A percentile compares a stretch with the other conserved stretches of the same genome.
These are phyloP conservation scores for Bubo blakistoni DNA, from an alignment of 2,113 vertebrate genomes.

Conservation along the genomic window DNA sequence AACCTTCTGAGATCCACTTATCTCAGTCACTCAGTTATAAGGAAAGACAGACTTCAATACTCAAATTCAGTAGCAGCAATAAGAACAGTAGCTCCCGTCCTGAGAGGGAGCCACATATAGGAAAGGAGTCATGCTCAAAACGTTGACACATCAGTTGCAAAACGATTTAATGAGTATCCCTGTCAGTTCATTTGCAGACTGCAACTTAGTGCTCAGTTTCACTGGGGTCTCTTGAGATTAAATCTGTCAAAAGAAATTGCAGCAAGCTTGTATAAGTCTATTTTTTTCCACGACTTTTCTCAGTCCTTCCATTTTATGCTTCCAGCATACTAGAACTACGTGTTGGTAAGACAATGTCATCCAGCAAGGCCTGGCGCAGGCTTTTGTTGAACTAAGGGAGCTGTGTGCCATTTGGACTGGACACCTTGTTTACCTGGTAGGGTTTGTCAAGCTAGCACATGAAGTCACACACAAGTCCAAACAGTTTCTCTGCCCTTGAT, in stretches of 20 bases:
- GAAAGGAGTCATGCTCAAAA: neutral
- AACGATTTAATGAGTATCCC: neutral
- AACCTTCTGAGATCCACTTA: neutral
- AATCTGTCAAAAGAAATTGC: neutral
- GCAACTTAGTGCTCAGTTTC: neutral
- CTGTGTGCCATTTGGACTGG: neutral
- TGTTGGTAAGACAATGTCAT: neutral
- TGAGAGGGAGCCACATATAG: neutral
- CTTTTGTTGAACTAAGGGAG: neutral
- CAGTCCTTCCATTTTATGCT: neutral
- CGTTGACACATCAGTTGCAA: neutral
- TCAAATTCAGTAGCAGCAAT: neutral
- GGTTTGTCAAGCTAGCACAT: neutral
- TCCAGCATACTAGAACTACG: neutral
- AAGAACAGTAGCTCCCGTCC: neutral
- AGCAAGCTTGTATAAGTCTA: neutral
- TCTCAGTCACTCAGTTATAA: neutral
- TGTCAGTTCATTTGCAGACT: neutral
- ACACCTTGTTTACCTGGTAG: neutral
- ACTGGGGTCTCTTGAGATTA: neutral
- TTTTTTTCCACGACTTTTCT: neutral
- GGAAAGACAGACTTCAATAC: neutral
- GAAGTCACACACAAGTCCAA: neutral
- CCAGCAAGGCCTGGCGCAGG: neutral
- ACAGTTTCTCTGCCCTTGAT: neutral